Base-by-base conservation (phyloP, 2,797 vertebrate species). In the Hydrolagus colliei region DNA sequence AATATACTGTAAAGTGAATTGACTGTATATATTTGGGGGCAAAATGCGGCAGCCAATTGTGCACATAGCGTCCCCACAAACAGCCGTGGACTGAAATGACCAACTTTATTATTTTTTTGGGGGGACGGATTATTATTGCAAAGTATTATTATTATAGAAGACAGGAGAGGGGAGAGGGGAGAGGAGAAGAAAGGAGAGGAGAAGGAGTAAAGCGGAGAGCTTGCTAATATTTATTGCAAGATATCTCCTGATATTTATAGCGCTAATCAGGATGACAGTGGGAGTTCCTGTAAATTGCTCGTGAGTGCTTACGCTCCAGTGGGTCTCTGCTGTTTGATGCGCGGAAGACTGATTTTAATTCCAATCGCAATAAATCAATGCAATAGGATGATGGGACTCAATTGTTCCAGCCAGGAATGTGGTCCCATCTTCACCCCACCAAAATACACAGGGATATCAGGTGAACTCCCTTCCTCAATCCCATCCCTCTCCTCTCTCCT, bases 211-310 rank as follows among this genome's bases (percentile, higher is more conserved):
- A 84, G 82, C 2, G 41, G 4, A 20, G 0, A 13, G 1, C 75
- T 87, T 88, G 87, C 35, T 87, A 89, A 86, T 87, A 88, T 88
- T 88, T 86, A 73, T 86, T 86, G 72, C 71, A 86, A 12, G 16
- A 35, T 86, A 82, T 87, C 32, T 82, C 87, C 0, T 72, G 35
- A 87, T 90, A 90, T 90, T 92, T 87, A 88, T 86, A 88, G 10
- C 68, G 87, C 52, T 86, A 85, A 89, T 86, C 86, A 86, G 85
- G 90, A 85, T 11, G 86, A 12, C 63, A 1, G 0, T 61, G 87
- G 35, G 13, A 89, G 5, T 16, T 85, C 72, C 73, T 0, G 5
- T 86, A 88, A 88, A 89, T 87, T 86, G 76, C 18, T 87, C 88
- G 1, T 41, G 14, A 87, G 2, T 22, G 2, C 14, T 14, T 0